A percentile compares a stretch with the other conserved stretches of the same genome.
Evolutionary conservation across 2,797 vertebrate genomes (phyloP).

Genomic region (Clarias fuscus): DNA sequence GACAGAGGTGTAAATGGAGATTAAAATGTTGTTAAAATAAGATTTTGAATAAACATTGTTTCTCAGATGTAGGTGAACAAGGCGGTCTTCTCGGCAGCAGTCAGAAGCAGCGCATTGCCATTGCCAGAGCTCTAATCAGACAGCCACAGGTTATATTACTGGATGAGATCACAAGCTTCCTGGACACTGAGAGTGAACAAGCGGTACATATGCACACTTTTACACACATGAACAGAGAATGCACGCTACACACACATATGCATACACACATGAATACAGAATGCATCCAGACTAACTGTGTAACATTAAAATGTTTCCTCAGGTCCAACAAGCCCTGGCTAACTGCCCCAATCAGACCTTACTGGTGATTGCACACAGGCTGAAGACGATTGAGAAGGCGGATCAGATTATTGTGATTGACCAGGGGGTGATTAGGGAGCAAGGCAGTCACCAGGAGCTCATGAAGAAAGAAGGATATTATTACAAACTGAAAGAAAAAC

Average conservation of each 20-base stretch:
- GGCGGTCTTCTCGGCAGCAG: conserved; percentile 77
- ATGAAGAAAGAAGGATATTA: conserved; percentile 71
- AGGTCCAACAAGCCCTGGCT: conserved; percentile 74
- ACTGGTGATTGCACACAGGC: conserved; percentile 83
- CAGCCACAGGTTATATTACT: conserved; percentile 79
- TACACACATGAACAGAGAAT: no score
- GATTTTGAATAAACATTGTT: not conserved
- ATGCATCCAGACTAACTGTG: not conserved
- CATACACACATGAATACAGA: not conserved
- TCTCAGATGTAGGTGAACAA: conserved; percentile 79
- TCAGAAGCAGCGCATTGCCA: conserved; percentile 82
- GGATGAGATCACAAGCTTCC: conserved; percentile 84
- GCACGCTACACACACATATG: no score
- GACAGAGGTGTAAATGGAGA: not conserved
- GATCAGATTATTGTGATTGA: conserved; percentile 78
- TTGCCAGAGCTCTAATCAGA: conserved; percentile 83
- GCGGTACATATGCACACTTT: conserved; percentile 40
- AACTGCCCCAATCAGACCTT: conserved; percentile 64
- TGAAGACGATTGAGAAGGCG: conserved; percentile 74
- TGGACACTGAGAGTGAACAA: conserved; percentile 76
- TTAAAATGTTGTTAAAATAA: not conserved
- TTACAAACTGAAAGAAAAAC: conserved; percentile 68
- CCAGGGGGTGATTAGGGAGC: conserved; percentile 67
- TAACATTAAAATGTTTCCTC: conserved; percentile 19
- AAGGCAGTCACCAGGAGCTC: conserved; percentile 73